A percentile compares a stretch with the other conserved stretches of the same genome.
Evolutionary conservation across 2,888 invertebrate genomes (phyloP).

Genomic region (Sarcophaga carnaria): DNA sequence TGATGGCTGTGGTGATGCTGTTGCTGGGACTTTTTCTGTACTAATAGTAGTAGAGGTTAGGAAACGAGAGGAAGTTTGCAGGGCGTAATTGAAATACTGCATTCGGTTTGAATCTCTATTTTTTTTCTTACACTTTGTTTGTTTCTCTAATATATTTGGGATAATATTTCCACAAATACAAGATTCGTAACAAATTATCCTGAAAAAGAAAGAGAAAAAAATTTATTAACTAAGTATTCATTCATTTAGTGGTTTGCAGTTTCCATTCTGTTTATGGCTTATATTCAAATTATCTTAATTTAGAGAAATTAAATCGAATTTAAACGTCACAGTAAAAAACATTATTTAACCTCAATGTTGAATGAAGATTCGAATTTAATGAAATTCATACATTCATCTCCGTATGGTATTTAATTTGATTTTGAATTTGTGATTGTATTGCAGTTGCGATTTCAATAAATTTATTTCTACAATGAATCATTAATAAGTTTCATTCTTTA

Average conservation of each 20-base stretch:
- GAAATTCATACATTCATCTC: not conserved
- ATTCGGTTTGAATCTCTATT: constrained; percentile 75
- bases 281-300: not conserved
- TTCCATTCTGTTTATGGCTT: too few relatives aligned
- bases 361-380: not conserved
- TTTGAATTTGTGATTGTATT: too few relatives aligned
- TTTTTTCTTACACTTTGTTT: constrained; percentile 16
- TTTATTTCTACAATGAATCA: too few relatives aligned
- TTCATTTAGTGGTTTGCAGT: too few relatives aligned
- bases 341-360: not conserved
- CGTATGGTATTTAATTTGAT: not conserved
- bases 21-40: constrained; percentile 51
- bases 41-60: constrained; percentile 73
- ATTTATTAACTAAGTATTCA: not conserved
- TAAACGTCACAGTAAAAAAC: not conserved
- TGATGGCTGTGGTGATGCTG: constrained; percentile 43
- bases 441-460: too few relatives aligned
- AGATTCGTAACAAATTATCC: constrained; percentile 49
- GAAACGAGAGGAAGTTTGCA: constrained; percentile 80
- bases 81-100: constrained; percentile 80
- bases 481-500: too few relatives aligned
- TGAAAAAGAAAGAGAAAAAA: constrained; percentile 30
- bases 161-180: constrained; percentile 46
- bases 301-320: not conserved
- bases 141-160: not conserved